Conservation (phyloP, 1,140 invertebrate genomes). For the Saccostrea glomerata region DNA sequence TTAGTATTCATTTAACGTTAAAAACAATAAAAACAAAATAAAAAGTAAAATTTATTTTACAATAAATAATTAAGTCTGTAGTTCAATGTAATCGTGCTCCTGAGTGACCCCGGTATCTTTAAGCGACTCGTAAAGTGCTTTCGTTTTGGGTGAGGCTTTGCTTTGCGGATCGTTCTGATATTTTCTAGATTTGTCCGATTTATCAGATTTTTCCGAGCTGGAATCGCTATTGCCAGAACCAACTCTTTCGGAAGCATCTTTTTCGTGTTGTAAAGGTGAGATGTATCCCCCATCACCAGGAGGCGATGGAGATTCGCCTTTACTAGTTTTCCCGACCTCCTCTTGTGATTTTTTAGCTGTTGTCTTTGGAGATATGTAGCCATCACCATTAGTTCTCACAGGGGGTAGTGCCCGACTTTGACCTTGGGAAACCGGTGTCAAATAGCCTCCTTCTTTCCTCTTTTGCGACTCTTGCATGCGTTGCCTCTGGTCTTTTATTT, state of each 20-base stretch:
- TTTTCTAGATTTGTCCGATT: slow-evolving; percentile 23
- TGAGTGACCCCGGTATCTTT: slow-evolving; percentile 2
- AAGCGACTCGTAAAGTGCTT: background rate
- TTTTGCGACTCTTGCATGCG: background rate
- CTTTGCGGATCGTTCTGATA: background rate
- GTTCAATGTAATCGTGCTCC: background rate
- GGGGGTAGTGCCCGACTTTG: background rate
- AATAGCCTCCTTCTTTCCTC: background rate
- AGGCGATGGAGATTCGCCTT: background rate
- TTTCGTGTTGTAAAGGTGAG: background rate
- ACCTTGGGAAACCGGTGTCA: background rate
- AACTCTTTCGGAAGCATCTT: background rate
- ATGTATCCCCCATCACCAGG: background rate
- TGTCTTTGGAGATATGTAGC: background rate
- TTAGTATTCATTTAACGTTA: no score
- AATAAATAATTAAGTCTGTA: background rate
- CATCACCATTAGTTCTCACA: background rate
- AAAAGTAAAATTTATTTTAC: background rate
- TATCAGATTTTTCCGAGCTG: background rate
- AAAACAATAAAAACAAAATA: background rate
- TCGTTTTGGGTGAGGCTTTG: background rate
- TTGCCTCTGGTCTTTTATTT: background rate
- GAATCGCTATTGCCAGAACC: background rate
- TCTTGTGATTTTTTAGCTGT: background rate
- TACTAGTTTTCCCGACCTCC: background rate